Base-by-base conservation (phyloP, 2,113 vertebrate species). In the Haemorhous mexicanus region DNA sequence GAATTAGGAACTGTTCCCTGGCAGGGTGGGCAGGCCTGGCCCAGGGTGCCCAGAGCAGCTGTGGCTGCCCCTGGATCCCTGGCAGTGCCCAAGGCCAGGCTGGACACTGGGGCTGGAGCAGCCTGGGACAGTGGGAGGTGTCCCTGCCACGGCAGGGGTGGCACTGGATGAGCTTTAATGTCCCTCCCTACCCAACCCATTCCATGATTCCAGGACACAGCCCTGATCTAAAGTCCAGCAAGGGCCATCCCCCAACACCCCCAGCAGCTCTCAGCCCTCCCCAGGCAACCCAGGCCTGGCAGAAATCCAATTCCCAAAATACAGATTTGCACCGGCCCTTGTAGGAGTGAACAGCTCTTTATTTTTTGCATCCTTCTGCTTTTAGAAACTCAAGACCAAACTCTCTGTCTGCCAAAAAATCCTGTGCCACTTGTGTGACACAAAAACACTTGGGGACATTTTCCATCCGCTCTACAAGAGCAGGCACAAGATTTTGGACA, bases 91-190 rank as follows among this genome's bases (percentile, higher is more conserved):
- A 46, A 87, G 66, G 74, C 56, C 64, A 79, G 47, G 47, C 0
- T 87, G 56, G 64, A 24, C 9, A 7, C 2, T 50, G 24, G 47
- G 53, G 27, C 27, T 84, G 8, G 64, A 61, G 33, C 33, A 33
- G 18, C 46, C 46, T 69, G 84, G 84, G 55, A 13, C 5, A 16
- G 64, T 39, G 64, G 74, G 0, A 87, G 39, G 23, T n/a, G 74
- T 69, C 39, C 64, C 46, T 69, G 73, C 63, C 73, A 53, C 15
- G 53, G 55, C 55, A 39, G 23, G n/a, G 14, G 30, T 22, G 58
- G 35, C 0, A 35, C 2, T 2, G 11, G 49, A 1, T 56, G 58
- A 0, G 9, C 0, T 64, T 49, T 43, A 4, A 13, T 0, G 6
- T 15, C 32, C 9, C 2, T 16, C 17, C 49, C 21, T 1, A 32